Conservation (phyloP, 2,888 invertebrate genomes). For the Athetis lepigone region DNA sequence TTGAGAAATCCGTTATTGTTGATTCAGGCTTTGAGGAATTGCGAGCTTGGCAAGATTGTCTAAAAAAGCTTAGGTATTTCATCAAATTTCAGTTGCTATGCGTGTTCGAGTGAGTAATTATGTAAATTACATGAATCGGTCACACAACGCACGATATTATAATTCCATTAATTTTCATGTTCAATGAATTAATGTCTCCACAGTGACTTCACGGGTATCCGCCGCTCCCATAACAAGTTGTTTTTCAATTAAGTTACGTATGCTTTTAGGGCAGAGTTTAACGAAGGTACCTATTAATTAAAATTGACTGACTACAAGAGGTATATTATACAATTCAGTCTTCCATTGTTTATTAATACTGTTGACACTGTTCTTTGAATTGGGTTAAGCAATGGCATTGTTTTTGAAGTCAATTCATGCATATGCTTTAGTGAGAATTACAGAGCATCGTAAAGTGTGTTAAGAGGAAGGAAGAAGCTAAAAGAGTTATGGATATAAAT, state of each 20-base stretch:
- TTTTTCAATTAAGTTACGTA: constrained; percentile 50
- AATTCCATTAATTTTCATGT: constrained; percentile 39
- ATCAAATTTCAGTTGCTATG: background rate
- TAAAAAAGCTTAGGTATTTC: no score
- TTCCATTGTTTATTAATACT: background rate
- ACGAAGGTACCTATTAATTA: constrained; percentile 35
- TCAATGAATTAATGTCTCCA: constrained; percentile 32
- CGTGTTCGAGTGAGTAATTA: constrained; percentile 14
- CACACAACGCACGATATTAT: background rate
- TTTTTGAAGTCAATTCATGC: background rate
- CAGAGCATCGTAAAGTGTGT: no score
- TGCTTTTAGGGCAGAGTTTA: constrained; percentile 41
- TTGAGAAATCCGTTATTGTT: no score
- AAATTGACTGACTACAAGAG: constrained; percentile 16
- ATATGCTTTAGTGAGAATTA: no score
- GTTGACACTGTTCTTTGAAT: background rate
- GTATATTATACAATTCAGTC: background rate
- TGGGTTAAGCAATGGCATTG: background rate
- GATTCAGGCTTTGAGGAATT: no score
- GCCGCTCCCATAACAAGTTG: constrained; percentile 40
- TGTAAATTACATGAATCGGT: constrained; percentile 16
- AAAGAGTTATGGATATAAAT: no score
- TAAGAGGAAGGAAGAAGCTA: no score
- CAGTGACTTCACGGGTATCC: constrained; percentile 42
- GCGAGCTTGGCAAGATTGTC: no score